These are phyloP conservation scores for Perca schrenkii DNA, from an alignment of 2,113 vertebrate genomes.

Conservation along the genomic window DNA sequence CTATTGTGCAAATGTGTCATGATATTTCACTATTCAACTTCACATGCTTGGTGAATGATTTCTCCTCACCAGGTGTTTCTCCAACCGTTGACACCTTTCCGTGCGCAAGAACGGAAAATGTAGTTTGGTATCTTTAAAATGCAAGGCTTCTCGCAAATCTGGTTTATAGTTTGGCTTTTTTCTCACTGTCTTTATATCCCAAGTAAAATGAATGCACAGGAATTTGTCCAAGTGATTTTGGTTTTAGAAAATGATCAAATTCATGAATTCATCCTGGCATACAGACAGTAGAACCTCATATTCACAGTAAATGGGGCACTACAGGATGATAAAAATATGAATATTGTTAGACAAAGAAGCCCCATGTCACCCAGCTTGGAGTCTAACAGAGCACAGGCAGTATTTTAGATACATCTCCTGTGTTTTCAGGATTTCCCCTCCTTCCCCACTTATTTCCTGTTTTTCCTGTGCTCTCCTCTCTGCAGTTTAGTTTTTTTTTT, in stretches of 20 bases:
- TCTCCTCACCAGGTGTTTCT: background rate
- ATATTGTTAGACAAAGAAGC: background rate
- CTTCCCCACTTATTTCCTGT: slow-evolving; percentile 57
- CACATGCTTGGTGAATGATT: background rate
- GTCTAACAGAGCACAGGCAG: background rate
- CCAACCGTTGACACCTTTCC: background rate
- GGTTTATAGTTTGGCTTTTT: background rate
- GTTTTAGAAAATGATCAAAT: background rate
- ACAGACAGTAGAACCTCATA: background rate
- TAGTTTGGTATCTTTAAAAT: background rate
- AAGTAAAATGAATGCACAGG: background rate
- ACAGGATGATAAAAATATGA: background rate
- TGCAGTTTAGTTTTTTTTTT: slow-evolving; percentile 21
- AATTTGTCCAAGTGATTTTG: background rate
- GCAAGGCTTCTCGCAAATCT: background rate
- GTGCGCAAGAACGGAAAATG: background rate
- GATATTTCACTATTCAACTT: background rate
- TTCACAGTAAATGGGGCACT: background rate
- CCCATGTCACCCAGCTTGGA: background rate
- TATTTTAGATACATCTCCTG: background rate
- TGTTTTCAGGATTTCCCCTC: slow-evolving; percentile 39
- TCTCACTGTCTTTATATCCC: background rate
- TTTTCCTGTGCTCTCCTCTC: background rate
- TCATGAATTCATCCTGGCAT: too few species aligned
- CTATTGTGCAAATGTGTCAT: background rate